phyloP scores from a whole-genome alignment of 2,888 invertebrate species.

The Cylindroiulus punctatus region DNA sequence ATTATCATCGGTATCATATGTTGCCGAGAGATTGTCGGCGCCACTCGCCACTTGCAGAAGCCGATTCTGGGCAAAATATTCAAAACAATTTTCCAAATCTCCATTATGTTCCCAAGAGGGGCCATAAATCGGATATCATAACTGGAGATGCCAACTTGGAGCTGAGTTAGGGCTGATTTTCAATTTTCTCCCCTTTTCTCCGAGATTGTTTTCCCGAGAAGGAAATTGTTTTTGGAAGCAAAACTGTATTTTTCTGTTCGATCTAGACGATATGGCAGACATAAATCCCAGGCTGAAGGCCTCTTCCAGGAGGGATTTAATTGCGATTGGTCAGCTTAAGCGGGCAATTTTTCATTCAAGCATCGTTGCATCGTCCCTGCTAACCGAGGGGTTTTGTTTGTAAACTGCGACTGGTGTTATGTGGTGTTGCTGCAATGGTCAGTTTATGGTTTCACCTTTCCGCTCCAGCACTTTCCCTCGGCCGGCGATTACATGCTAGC shows the following conservation, averaged over 20 bases:
- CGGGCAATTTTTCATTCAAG: constrained; percentile 23
- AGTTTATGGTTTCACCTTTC: constrained; percentile 42
- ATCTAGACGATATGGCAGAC: constrained; percentile 28
- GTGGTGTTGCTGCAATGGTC: background rate
- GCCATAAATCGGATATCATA: constrained; percentile 7
- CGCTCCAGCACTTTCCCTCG: background rate
- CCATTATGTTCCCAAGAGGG: background rate
- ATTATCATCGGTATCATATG: too few relatives aligned
- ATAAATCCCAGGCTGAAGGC: background rate
- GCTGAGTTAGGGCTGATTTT: constrained; percentile 23
- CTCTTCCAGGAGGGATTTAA: background rate
- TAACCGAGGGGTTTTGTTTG: background rate
- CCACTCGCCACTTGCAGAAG: background rate
- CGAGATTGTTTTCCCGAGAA: background rate
- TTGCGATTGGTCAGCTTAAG: constrained; percentile 34
- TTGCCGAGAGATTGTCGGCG: background rate
- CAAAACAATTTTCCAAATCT: background rate
- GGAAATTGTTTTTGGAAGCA: background rate
- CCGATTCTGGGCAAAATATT: background rate
- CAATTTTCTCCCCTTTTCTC: background rate
- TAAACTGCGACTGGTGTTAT: constrained; percentile 14
- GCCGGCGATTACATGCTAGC: constrained; percentile 23
- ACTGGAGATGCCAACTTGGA: background rate
- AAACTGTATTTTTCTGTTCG: background rate
- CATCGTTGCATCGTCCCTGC: constrained; percentile 6